Evolutionary conservation across 2,888 invertebrate species (phyloP).

Genomic region (Agonopterix subpropinquella): DNA sequence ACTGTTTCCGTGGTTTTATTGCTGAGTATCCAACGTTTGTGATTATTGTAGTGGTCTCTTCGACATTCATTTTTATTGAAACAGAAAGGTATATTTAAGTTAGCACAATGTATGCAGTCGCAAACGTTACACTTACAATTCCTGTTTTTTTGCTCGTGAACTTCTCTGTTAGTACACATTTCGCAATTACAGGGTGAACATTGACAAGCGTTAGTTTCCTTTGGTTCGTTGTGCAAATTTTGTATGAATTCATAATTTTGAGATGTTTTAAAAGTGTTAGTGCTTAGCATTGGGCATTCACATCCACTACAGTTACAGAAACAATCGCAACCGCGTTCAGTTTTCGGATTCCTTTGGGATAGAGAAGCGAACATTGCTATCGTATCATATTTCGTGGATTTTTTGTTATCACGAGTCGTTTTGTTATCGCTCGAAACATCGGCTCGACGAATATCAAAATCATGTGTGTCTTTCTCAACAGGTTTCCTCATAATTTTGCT

Average conservation of each 20-base stretch:
- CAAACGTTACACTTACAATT: conserved; percentile 21
- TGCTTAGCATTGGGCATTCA: too few relatives aligned
- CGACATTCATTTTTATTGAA: conserved; percentile 6
- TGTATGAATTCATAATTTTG: background rate
- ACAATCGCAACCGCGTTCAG: conserved; percentile 21
- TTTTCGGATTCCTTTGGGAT: conserved; percentile 9
- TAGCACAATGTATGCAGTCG: conserved; percentile 23
- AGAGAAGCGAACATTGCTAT: conserved; percentile 32
- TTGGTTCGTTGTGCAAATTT: conserved; percentile 7
- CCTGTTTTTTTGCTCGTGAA: conserved; percentile 4
- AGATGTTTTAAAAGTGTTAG: conserved; percentile 1
- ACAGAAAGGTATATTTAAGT: conserved; percentile 2
- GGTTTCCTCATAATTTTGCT: conserved; percentile 36
- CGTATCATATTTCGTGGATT: conserved; percentile 14
- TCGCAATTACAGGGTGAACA: conserved; percentile 25
- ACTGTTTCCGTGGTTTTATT: too few relatives aligned
- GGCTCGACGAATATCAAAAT: conserved; percentile 38
- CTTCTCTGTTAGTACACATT: conserved; percentile 11
- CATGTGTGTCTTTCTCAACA: conserved; percentile 26
- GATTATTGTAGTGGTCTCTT: too few relatives aligned
- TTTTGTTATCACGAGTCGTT: conserved; percentile 4
- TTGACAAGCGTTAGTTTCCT: conserved; percentile 13
- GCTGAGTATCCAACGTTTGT: too few relatives aligned
- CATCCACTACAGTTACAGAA: conserved; percentile 37
- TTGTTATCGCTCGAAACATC: conserved; percentile 9